Evolutionary conservation across 92 coral and sea anemone genomes (phyloP).

Genomic region (Zoanthus sociatus): DNA sequence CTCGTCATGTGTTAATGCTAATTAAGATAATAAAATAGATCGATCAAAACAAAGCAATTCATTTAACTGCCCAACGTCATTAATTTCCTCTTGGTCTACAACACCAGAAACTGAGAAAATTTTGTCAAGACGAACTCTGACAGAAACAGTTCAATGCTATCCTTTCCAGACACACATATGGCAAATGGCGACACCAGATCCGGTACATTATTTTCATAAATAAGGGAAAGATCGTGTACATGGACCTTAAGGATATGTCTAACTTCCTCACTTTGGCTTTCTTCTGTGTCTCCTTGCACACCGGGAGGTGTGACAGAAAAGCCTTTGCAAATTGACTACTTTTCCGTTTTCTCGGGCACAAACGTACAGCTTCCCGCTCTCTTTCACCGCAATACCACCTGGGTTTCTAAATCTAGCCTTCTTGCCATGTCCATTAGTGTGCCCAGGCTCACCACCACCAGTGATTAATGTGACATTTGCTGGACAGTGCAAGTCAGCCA

Average conservation of each 20-base stretch:
- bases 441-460: conserved; percentile 64
- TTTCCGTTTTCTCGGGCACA: conserved; percentile 29
- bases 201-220: conserved; percentile 46
- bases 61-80: neutral
- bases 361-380: neutral
- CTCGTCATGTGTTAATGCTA: neutral
- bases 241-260: conserved; percentile 51
- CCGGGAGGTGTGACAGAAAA: conserved; percentile 63
- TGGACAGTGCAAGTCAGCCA: conserved; percentile 71
- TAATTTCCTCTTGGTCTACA: neutral
- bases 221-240: conserved; percentile 54
- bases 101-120: neutral
- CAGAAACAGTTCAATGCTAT: neutral
- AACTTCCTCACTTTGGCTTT: conserved; percentile 49
- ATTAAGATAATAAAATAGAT: neutral
- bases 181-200: conserved; percentile 51
- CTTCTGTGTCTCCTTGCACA: conserved; percentile 19
- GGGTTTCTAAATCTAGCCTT: conserved; percentile 34
- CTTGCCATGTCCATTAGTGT: conserved; percentile 62
- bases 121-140: neutral
- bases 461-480: conserved; percentile 62
- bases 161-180: conserved; percentile 41
- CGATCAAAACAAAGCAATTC: neutral
- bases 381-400: neutral
- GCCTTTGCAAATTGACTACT: conserved; percentile 45